phyloP scores from a whole-genome alignment of 2,888 invertebrate genomes.

The Aphodius sticticus region DNA sequence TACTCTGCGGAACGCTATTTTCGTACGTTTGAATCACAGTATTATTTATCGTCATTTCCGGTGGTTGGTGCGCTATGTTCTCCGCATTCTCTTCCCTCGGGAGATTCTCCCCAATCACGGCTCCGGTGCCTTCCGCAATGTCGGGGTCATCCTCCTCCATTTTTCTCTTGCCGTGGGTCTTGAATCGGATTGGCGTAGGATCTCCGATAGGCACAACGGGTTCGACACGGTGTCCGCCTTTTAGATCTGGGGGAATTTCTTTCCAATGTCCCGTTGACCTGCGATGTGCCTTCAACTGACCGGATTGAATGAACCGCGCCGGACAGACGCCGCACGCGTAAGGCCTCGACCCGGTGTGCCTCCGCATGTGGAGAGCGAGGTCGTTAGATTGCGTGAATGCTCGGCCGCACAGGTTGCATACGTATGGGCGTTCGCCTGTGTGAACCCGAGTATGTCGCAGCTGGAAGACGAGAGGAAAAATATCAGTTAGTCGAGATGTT shows the following conservation, averaged over 20 bases:
- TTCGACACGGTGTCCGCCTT: conserved; percentile 59
- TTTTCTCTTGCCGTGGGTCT: conserved; percentile 52
- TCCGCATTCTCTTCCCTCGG: conserved; percentile 30
- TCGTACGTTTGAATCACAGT: conserved; percentile 42
- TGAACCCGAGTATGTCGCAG: conserved; percentile 59
- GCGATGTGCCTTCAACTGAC: conserved; percentile 69
- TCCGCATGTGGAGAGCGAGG: conserved; percentile 71
- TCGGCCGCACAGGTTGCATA: conserved; percentile 58
- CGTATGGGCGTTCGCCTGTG: conserved; percentile 60
- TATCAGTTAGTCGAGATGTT: neutral
- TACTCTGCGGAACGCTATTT: neutral
- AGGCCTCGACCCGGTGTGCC: conserved; percentile 75
- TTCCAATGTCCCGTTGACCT: conserved; percentile 68
- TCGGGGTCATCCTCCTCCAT: conserved; percentile 37
- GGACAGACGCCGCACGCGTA: conserved; percentile 73
- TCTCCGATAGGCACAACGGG: conserved; percentile 57
- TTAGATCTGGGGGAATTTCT: conserved; percentile 59
- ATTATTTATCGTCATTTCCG: conserved; percentile 14
- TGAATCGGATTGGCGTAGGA: conserved; percentile 57
- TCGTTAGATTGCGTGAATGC: conserved; percentile 77
- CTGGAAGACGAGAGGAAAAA: conserved; percentile 45
- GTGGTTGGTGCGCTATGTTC: neutral
- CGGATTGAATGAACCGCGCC: conserved; percentile 71
- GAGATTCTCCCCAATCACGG: conserved; percentile 36
- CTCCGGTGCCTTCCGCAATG: conserved; percentile 34